Conservation (phyloP, 1,140 invertebrate genomes). For the Drosophila cardini region DNA sequence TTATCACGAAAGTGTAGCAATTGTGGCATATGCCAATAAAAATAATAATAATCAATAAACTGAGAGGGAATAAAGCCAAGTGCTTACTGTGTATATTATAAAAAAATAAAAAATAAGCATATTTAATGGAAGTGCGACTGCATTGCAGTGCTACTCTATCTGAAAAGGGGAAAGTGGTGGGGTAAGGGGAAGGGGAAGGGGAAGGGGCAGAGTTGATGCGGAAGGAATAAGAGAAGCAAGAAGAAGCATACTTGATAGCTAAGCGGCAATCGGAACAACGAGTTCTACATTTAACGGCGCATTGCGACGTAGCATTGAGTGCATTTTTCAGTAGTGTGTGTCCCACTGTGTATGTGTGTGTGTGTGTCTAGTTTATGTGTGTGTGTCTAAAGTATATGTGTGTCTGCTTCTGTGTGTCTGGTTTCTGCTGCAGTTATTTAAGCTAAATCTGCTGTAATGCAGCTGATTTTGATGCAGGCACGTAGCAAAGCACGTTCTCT, state of each 20-base stretch:
- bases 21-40: constrained; percentile 24
- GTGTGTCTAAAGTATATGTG: too few species aligned
- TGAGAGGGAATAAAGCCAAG: constrained; percentile 30
- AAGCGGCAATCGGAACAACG: constrained; percentile 20
- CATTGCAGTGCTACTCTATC: constrained; percentile 33
- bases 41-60: constrained; percentile 53
- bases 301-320: constrained; percentile 43
- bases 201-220: neutral
- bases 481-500: constrained; percentile 36
- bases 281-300: constrained; percentile 26
- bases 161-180: too few species aligned
- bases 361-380: constrained; percentile 8
- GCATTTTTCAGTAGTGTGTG: constrained; percentile 5
- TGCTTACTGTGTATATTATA: neutral
- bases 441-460: constrained; percentile 65
- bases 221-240: neutral
- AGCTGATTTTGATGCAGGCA: constrained; percentile 58
- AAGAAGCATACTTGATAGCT: constrained; percentile 30
- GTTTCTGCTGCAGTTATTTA: constrained; percentile 61
- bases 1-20: constrained; percentile 3
- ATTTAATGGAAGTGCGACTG: constrained; percentile 52
- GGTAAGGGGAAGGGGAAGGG: neutral
- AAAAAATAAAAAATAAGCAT: constrained; percentile 51
- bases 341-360: constrained; percentile 3
- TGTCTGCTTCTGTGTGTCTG: constrained; percentile 12